Percentiles rank a stretch among this genome's conserved stretches.
phyloP scores from a whole-genome alignment of 2,113 vertebrate genomes.

The Oryzias woworae region DNA sequence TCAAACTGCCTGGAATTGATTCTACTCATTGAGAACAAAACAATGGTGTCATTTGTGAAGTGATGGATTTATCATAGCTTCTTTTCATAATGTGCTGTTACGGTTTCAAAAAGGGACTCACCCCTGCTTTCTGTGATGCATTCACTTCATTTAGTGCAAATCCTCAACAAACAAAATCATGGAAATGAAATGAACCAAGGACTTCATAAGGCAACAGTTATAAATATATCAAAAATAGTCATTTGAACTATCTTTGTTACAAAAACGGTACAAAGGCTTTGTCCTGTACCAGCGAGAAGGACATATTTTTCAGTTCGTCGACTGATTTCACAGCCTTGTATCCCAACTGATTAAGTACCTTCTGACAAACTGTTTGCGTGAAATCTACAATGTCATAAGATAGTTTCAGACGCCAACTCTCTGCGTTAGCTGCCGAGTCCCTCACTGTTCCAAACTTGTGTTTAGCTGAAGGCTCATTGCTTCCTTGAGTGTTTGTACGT shows the following conservation, averaged over 20 bases:
- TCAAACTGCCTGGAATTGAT: constrained; percentile 32
- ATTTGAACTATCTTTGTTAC: constrained; percentile 78
- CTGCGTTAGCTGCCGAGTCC: constrained; percentile 91
- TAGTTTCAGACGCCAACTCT: constrained; percentile 95
- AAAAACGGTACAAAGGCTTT: constrained; percentile 92
- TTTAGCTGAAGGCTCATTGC: constrained; percentile 86
- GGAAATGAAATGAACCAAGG: constrained; percentile 44
- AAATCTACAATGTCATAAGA: constrained; percentile 94
- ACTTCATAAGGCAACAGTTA: constrained; percentile 90
- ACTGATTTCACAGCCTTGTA: constrained; percentile 86
- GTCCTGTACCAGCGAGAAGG: constrained; percentile 90
- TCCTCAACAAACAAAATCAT: constrained; percentile 64
- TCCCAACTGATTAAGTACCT: constrained; percentile 88
- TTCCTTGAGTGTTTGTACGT: constrained; percentile 90
- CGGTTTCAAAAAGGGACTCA: constrained; percentile 37
- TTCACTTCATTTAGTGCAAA: constrained; percentile 86
- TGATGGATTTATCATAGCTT: constrained; percentile 33
- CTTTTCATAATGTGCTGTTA: constrained; percentile 65
- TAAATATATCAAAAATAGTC: constrained; percentile 85
- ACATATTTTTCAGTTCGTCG: constrained; percentile 91
- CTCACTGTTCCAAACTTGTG: constrained; percentile 94
- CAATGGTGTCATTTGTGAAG: constrained; percentile 50
- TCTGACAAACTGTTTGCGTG: constrained; percentile 89
- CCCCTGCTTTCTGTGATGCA: constrained; percentile 52
- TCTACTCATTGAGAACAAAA: constrained; percentile 33